A percentile compares a stretch with the other conserved stretches of the same genome.
phyloP scores from a whole-genome alignment of 2,113 vertebrate species.

The Otolemur garnettii region DNA sequence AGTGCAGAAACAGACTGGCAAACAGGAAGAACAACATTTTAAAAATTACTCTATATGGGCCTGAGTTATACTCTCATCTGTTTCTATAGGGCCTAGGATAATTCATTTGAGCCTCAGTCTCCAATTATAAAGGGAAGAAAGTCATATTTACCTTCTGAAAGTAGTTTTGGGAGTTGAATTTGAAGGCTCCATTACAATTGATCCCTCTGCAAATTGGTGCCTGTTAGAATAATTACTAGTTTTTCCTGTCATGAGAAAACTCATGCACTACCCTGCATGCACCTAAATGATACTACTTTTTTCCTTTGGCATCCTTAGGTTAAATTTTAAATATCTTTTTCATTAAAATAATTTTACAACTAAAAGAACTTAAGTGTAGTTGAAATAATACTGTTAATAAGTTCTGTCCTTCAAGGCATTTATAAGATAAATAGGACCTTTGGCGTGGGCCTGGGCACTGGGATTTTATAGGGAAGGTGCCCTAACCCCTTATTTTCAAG shows the following conservation, averaged over 20 bases:
- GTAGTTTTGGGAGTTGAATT: not conserved
- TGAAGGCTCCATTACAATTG: not conserved
- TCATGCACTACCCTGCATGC: not conserved
- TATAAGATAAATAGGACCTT: not conserved
- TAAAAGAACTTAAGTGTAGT: not conserved
- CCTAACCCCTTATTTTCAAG: not conserved
- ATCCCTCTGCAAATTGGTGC: not conserved
- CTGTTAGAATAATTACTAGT: not conserved
- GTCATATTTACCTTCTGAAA: not conserved
- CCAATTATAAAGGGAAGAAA: not conserved
- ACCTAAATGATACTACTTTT: not conserved
- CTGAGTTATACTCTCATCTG: too few species aligned
- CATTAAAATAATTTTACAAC: not conserved
- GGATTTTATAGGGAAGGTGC: not conserved
- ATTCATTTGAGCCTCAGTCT: not conserved
- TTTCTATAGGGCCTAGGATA: not conserved
- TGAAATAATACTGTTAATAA: not conserved
- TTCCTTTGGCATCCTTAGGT: not conserved
- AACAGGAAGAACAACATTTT: not conserved
- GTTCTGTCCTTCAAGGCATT: not conserved
- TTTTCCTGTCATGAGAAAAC: not conserved
- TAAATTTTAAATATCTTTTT: conserved; percentile 37
- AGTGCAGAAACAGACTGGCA: not conserved
- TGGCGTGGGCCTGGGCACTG: not conserved
- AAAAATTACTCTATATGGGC: not conserved